These are phyloP conservation scores for Gallinago undulata DNA, from an alignment of 2,113 vertebrate species.

Conservation along the genomic window DNA sequence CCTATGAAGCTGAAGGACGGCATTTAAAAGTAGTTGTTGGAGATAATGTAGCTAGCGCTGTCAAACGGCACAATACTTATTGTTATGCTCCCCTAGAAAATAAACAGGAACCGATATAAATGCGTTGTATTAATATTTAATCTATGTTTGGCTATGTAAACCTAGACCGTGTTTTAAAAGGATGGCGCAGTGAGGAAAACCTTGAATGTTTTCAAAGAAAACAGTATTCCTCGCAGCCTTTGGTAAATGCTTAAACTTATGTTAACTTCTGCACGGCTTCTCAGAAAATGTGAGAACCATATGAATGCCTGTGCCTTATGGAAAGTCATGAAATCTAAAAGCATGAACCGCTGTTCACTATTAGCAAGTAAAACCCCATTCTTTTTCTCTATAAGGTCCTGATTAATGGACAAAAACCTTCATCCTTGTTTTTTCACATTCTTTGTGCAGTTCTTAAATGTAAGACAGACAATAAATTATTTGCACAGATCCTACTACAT, in stretches of 20 bases:
- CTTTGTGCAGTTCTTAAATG: slow-evolving; percentile 39
- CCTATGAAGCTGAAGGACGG: neutral
- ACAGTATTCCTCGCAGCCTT: neutral
- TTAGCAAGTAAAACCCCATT: slow-evolving; percentile 29
- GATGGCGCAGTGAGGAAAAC: neutral
- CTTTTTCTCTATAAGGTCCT: slow-evolving; percentile 35
- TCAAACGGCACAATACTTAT: neutral
- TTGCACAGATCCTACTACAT: slow-evolving; percentile 17
- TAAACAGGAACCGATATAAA: slow-evolving; percentile 30
- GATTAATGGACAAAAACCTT: slow-evolving; percentile 18
- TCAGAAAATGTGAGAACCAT: slow-evolving; percentile 54
- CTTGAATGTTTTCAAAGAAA: slow-evolving; percentile 19
- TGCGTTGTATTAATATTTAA: slow-evolving; percentile 42
- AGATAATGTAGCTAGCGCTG: neutral
- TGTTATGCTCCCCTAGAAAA: neutral
- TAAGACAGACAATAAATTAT: slow-evolving; percentile 43
- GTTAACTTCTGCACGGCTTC: neutral
- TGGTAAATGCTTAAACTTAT: slow-evolving; percentile 23
- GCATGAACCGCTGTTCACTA: slow-evolving; percentile 5
- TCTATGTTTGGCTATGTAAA: neutral
- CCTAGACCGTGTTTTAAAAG: neutral
- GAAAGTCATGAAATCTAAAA: slow-evolving; percentile 37
- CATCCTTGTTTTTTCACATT: slow-evolving; percentile 32
- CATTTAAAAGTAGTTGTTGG: neutral
- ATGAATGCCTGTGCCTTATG: slow-evolving; percentile 31